Base-by-base conservation (phyloP, 2,888 invertebrate species). In the Drosophila acutilabella region DNA sequence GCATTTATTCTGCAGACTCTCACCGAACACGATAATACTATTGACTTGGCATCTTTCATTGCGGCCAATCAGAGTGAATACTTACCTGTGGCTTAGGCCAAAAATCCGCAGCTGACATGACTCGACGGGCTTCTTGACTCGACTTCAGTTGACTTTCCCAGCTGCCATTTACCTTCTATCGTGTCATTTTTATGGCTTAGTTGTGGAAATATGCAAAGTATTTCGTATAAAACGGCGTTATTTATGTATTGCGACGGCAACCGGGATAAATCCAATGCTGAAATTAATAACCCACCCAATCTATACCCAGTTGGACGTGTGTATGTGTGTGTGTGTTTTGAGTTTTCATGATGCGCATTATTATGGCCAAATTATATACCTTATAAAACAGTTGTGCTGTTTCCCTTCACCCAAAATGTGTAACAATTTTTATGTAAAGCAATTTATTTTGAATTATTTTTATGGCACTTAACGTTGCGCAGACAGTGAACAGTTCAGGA, bases 371-470 rank as follows among this genome's bases (percentile, higher is more conserved):
- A 92, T 91, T 91, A 92, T 91, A 82, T 89, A 89, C 91, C 91
- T 90, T 86, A 82, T 81, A 81, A 80, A 86, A 78, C 81, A 72
- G 69, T 89, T 87, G 75, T 65, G 56, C 14, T 45, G 61, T 62
- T 64, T 64, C 54, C 60, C 61, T 64, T 57, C 45, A 23, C 53
- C 44, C 54, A 58, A 14, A 64, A 73, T 45, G 47, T 53, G n/a
- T 47, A 77, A 76, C 87, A 90, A 90, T 90, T 90, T 90, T 90
- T 91, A 91, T 91, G 91, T 80, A 85, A 87, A 89, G 91, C 91
- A 92, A 91, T 92, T 91, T 91, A 91, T 91, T 92, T 91, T 92
- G 91, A 91, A 92, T 91, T 91, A 92, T 92, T 92, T 92, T 92
- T 92, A 92, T 91, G 91, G 90, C 90, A 90, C 90, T 91, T 90